phyloP scores from a whole-genome alignment of 2,888 invertebrate genomes.

The Heteromurus nitidus region DNA sequence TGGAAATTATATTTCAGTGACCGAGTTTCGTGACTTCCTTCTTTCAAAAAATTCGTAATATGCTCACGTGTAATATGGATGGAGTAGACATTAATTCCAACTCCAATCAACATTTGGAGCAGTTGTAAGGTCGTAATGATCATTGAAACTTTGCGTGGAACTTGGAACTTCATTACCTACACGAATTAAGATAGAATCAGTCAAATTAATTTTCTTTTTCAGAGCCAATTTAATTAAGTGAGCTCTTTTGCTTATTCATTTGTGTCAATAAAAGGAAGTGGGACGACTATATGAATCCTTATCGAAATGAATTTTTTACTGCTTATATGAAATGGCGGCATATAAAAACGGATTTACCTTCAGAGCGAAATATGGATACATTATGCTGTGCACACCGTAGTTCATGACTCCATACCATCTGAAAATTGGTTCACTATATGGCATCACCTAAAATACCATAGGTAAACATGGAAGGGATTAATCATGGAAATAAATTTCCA shows the following conservation, averaged over 20 bases:
- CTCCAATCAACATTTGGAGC: constrained; percentile 96
- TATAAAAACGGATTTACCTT: constrained; percentile 55
- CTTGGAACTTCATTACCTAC: constrained; percentile 88
- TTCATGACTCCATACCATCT: constrained; percentile 66
- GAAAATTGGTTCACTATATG: constrained; percentile 48
- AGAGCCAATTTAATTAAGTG: too few relatives aligned
- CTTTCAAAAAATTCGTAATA: not conserved
- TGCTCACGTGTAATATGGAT: constrained; percentile 53
- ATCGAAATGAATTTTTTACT: too few relatives aligned
- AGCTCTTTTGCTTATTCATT: not conserved
- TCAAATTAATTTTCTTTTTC: too few relatives aligned
- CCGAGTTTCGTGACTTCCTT: not conserved
- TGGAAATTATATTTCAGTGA: not conserved
- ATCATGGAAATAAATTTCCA: too few relatives aligned
- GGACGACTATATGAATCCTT: too few relatives aligned
- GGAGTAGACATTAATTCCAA: constrained; percentile 82
- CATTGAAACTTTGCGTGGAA: constrained; percentile 90
- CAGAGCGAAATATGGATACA: constrained; percentile 64
- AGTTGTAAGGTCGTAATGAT: constrained; percentile 93
- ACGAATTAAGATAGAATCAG: too few relatives aligned
- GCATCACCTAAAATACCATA: constrained; percentile 35
- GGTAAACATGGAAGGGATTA: not conserved
- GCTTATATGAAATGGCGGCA: too few relatives aligned
- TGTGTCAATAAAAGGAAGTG: too few relatives aligned
- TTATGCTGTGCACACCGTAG: constrained; percentile 59